A percentile compares a stretch with the other conserved stretches of the same genome.
phyloP scores from a whole-genome alignment of 1,140 invertebrate genomes.

The Schmidtea mediterranea region DNA sequence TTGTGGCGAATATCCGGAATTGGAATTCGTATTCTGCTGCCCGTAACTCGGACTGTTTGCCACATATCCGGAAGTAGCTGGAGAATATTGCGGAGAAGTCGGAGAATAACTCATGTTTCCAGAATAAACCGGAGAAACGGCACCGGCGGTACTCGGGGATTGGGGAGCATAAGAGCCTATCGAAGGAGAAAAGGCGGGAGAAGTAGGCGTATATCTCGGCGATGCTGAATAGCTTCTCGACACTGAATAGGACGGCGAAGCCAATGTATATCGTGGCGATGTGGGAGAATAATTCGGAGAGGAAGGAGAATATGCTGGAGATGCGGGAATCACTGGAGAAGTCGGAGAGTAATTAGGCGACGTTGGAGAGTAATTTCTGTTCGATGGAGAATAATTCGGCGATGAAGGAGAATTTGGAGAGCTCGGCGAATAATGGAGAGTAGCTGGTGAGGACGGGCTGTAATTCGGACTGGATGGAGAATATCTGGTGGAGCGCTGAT shows the following conservation, averaged over 20 bases:
- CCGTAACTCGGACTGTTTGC: no score
- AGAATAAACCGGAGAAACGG: constrained; percentile 23
- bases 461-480: constrained; percentile 21
- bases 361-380: constrained; percentile 26
- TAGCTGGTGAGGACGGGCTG: constrained; percentile 30
- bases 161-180: constrained; percentile 41
- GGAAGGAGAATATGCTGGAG: constrained; percentile 38
- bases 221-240: constrained; percentile 44
- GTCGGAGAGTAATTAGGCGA: constrained; percentile 30
- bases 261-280: constrained; percentile 40
- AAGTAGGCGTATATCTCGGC: constrained; percentile 36
- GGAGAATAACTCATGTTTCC: constrained; percentile 33
- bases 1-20: no score
- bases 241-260: constrained; percentile 36
- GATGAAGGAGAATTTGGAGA: constrained; percentile 30
- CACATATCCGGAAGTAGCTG: constrained; percentile 20
- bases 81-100: constrained; percentile 50
- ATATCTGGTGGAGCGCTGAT: constrained; percentile 13
- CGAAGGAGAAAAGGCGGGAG: constrained; percentile 31
- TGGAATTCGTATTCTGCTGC: no score
- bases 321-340: constrained; percentile 25
- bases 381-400: no score
- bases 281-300: constrained; percentile 26
- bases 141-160: constrained; percentile 42
- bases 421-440: constrained; percentile 27